Percentiles rank a stretch among this genome's conserved stretches.
Evolutionary conservation across 2,888 invertebrate genomes (phyloP).

Genomic region (Malthinus seriepunctatus): DNA sequence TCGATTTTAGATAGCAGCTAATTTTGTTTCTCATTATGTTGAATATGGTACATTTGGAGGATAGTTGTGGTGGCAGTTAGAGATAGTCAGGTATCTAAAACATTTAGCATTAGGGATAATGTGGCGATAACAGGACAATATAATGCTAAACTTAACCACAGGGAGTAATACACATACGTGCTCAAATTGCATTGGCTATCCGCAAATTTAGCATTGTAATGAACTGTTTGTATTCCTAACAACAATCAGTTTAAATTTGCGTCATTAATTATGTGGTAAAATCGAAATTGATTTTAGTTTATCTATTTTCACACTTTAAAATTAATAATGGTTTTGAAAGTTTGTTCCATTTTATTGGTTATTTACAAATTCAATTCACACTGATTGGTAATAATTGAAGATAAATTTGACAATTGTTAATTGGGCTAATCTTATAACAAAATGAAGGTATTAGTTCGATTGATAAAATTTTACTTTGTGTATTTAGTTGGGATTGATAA

Average conservation of each 20-base stretch:
- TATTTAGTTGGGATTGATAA: no score
- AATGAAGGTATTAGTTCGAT: no score
- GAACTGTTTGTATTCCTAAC: slow-evolving; percentile 39
- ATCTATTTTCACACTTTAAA: no score
- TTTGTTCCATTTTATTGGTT: no score
- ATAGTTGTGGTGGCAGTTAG: slow-evolving; percentile 26
- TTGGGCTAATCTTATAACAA: no score
- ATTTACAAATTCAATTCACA: no score
- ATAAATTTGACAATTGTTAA: no score
- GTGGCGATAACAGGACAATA: slow-evolving; percentile 29
- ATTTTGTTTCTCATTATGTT: slow-evolving; percentile 10
- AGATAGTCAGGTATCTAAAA: slow-evolving; percentile 31
- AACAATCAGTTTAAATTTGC: slow-evolving; percentile 36
- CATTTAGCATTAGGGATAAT: slow-evolving; percentile 31
- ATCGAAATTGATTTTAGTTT: slow-evolving; percentile 1
- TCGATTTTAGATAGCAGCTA: slow-evolving; percentile 9
- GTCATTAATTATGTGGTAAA: slow-evolving; percentile 12
- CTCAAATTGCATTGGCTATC: slow-evolving; percentile 38
- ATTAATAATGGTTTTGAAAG: no score
- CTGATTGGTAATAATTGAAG: no score
- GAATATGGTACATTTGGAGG: slow-evolving; percentile 14
- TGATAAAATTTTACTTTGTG: no score
- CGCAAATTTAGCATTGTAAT: slow-evolving; percentile 36
- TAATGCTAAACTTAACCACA: slow-evolving; percentile 26
- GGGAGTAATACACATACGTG: slow-evolving; percentile 36